Base-by-base conservation (phyloP, 1,140 invertebrate species). In the Bombus soroeensis region DNA sequence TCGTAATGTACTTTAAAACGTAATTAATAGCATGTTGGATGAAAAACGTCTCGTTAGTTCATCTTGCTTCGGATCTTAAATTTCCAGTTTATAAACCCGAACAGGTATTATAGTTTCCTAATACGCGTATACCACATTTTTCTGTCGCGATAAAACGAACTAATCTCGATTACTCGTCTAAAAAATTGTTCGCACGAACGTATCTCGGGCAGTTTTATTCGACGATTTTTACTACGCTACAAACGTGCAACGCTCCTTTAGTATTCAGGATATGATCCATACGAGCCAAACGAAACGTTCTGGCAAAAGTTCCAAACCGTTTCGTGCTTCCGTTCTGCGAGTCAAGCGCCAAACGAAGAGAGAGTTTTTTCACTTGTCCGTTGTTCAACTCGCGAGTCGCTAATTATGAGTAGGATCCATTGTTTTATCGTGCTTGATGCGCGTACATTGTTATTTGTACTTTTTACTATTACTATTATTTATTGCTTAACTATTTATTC, bases 221-320 rank as follows among this genome's bases (percentile, higher is more conserved):
- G 1, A 74, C 32, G 73, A 74, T 74, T 53, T 73, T 73, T 73
- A 73, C n/a, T 15, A 73, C 28, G 28, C 39, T 22, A n/a, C 28
- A 3, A 43, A 22, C 41, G 73, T 47, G 41, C 28, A 73, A 73
- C 41, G 72, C 72, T 73, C 72, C 28, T 73, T 73, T 73, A 2
- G 43, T 34, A 74, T 74, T 53, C 43, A 74, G 43, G 43, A 74
- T 53, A 53, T 47, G 73, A 74, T 74, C 73, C n/a, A 13, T 53
- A 34, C n/a, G n/a, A 53, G 18, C 4, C n/a, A 43, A 41, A 53
- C 73, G 73, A 74, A 74, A 53, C 18, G 73, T 43, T 53, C 73
- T 53, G 34, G 73, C 73, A 74, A 74, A 74, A 74, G 43, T 74
- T 74, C 43, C 18, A 13, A 74, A 74, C 18, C 28, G 22, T 74